Conservation (phyloP, 2,888 invertebrate genomes). For the Endomychus coccineus region DNA sequence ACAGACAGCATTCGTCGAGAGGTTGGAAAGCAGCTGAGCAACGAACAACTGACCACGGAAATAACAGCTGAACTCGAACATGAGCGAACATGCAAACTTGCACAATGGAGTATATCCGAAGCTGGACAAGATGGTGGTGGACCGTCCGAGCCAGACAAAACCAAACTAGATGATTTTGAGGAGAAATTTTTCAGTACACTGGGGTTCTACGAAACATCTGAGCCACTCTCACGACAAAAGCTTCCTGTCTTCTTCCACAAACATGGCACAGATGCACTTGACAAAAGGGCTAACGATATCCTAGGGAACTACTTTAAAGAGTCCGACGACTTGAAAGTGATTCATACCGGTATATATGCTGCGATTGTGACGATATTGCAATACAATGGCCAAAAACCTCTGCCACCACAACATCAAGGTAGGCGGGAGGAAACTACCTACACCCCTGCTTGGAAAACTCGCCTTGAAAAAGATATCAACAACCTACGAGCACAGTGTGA, state of each 20-base stretch:
- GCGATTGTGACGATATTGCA: background rate
- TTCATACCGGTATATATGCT: background rate
- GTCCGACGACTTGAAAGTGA: background rate
- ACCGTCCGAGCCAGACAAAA: background rate
- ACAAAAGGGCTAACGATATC: background rate
- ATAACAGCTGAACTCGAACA: background rate
- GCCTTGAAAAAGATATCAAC: conserved; percentile 1
- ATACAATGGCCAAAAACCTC: background rate
- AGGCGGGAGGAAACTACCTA: background rate
- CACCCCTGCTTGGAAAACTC: background rate
- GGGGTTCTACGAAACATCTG: background rate
- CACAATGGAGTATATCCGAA: background rate
- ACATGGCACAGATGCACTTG: background rate
- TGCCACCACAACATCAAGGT: background rate
- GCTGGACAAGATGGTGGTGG: background rate
- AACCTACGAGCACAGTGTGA: background rate
- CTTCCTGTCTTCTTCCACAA: background rate
- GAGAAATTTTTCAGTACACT: background rate
- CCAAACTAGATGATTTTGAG: background rate
- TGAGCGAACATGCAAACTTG: too few relatives aligned
- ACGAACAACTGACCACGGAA: conserved; percentile 1
- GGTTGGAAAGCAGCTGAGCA: background rate
- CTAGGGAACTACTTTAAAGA: conserved; percentile 1
- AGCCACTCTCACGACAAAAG: background rate
- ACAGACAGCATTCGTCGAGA: background rate